Evolutionary conservation across 2,888 invertebrate species (phyloP).

Genomic region (Chesias legatella): DNA sequence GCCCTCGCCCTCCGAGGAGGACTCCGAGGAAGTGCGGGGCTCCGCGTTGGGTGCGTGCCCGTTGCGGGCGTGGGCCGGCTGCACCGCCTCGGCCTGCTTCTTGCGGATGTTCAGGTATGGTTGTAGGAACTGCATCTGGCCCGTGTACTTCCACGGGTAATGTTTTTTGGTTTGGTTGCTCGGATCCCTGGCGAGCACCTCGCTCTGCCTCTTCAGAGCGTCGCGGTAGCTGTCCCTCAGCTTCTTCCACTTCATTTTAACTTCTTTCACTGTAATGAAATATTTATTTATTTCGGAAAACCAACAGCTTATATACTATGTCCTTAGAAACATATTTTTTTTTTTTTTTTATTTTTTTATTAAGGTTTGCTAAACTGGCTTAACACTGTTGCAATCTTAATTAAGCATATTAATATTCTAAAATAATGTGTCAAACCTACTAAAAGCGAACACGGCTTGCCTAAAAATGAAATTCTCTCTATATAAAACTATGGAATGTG

Average conservation of each 20-base stretch:
- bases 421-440: no score
- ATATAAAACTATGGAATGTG: no score
- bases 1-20: slow-evolving; percentile 34
- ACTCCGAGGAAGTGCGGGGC: slow-evolving; percentile 19
- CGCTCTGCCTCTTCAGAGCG: slow-evolving; percentile 67
- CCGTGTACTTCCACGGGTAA: slow-evolving; percentile 71
- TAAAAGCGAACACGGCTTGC: no score
- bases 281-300: no score
- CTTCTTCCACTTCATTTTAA: slow-evolving; percentile 72
- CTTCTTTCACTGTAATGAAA: slow-evolving; percentile 63
- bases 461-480: no score
- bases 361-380: no score
- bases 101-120: slow-evolving; percentile 70
- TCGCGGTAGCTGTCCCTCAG: slow-evolving; percentile 73
- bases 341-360: no score
- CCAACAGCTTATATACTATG: no score
- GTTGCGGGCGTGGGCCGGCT: slow-evolving; percentile 29
- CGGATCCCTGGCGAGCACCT: slow-evolving; percentile 56
- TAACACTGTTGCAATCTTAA: no score
- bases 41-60: slow-evolving; percentile 27
- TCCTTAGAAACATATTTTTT: no score
- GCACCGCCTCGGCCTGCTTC: slow-evolving; percentile 46
- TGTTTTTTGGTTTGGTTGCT: slow-evolving; percentile 45
- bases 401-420: no score
- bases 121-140: slow-evolving; percentile 69